phyloP scores from a whole-genome alignment of 2,797 vertebrate species.

The Liparis tanakae region DNA sequence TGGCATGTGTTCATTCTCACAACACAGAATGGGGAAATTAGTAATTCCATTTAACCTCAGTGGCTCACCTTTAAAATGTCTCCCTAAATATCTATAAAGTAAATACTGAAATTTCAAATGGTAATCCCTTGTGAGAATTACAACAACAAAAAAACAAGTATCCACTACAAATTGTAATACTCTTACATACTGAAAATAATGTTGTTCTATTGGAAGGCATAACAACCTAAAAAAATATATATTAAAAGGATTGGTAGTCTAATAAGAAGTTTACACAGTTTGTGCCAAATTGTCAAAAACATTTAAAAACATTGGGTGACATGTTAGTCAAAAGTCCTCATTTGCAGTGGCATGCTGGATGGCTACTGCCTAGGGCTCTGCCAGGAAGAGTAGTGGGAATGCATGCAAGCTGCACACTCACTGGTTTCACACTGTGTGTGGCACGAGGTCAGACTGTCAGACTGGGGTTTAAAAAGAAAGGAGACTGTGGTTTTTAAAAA shows the following conservation, averaged over 20 bases:
- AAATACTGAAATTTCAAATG: no score
- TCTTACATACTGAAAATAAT: not conserved
- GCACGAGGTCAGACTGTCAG: not conserved
- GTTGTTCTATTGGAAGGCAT: not conserved
- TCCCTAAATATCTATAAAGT: slow-evolving; percentile 26
- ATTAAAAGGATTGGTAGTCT: not conserved
- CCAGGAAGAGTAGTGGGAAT: slow-evolving; percentile 18
- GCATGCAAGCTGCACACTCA: slow-evolving; percentile 38
- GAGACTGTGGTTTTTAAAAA: no score
- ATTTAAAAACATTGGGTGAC: slow-evolving; percentile 6
- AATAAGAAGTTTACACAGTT: not conserved
- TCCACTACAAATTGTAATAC: not conserved
- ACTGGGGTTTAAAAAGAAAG: no score
- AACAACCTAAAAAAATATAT: not conserved
- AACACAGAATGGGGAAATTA: slow-evolving; percentile 8
- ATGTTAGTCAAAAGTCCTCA: slow-evolving; percentile 27
- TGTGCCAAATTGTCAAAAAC: not conserved
- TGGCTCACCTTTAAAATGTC: not conserved
- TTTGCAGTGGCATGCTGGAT: slow-evolving; percentile 32
- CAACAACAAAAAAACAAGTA: no score
- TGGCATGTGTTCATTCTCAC: slow-evolving; percentile 10
- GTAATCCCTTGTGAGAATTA: no score
- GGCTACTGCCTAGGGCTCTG: slow-evolving; percentile 35
- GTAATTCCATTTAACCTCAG: slow-evolving; percentile 5
- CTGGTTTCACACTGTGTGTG: slow-evolving; percentile 18